These are phyloP conservation scores for Dallia pectoralis DNA, from an alignment of 2,797 vertebrate genomes.

Conservation along the genomic window DNA sequence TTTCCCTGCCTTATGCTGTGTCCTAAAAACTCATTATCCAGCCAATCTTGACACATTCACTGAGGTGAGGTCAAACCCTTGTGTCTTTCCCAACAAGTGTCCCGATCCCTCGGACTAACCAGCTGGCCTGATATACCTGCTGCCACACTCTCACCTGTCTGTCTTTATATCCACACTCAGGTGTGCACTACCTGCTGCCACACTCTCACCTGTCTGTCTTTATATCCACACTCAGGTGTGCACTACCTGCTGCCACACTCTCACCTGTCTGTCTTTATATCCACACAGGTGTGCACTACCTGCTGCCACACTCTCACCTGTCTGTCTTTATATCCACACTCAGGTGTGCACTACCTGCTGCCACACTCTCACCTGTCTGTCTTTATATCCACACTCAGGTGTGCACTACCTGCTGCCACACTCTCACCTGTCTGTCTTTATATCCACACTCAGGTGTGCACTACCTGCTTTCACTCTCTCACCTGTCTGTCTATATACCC, in stretches of 20 bases:
- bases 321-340: background rate
- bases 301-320: conserved; percentile 23
- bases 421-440: conserved; percentile 17
- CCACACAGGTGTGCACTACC: background rate
- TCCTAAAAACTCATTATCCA: background rate
- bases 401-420: conserved; percentile 15
- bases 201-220: conserved; percentile 20
- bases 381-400: background rate
- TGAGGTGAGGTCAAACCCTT: conserved; percentile 15
- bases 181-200: conserved; percentile 13
- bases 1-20: background rate
- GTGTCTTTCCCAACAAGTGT: conserved; percentile 35
- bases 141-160: conserved; percentile 24
- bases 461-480: conserved; percentile 21
- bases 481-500: conserved; percentile 6
- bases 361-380: conserved; percentile 24
- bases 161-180: background rate
- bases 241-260: conserved; percentile 17
- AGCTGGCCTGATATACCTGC: conserved; percentile 14
- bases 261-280: conserved; percentile 14
- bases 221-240: background rate
- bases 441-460: background rate
- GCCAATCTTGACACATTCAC: background rate
- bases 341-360: conserved; percentile 6
- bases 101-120: conserved; percentile 14